Evolutionary conservation across 2,888 invertebrate species (phyloP), one percentile per base, ranked within the genome.

Genomic region (Theretra japonica): DNA sequence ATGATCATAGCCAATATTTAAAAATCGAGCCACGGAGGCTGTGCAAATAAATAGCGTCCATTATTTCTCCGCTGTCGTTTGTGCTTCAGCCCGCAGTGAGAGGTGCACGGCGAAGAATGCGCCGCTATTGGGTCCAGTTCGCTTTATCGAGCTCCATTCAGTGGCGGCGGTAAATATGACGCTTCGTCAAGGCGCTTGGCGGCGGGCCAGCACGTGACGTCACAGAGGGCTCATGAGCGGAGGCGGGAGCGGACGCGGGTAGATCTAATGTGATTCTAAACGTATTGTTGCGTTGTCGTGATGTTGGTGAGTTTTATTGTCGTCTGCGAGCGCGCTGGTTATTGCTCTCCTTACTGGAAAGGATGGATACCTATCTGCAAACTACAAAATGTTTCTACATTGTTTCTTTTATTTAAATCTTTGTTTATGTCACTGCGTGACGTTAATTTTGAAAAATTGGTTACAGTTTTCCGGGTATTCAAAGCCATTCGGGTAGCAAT

Each of bases 111-210:
- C 15, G 62, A 62, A 62, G 62, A 62, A 62, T 62, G 33, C 21
- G 41, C 62, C 21, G 11, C 33, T 62, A 62, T 62, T 62, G 62
- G 62, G 62, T 62, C 62, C 62, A 62, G 62, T 41, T 41, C 41
- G 62, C 41, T 41, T 62, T 62, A 62, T 62, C 62, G 62, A 21
- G 8, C 62, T 41, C 62, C 62, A 62, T 62, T 62, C 62, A 41
- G 62, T 15, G 41, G 62, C 62, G 33, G 62, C 33, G 41, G 62
- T 21, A 41, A 33, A 30, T 62, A 62, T 62, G 33, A 62, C 41
- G 62, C 62, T 41, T 33, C 11, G 41, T 15, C 33, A 21, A 41
- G 33, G 41, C 21, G n/a, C 8, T 62, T 62, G 62, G 62, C 62
- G 15, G 7, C 11, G 62, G 8, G 62, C 41, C 62, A 62, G 62